Conservation (phyloP, 2,113 vertebrate species). For the Synchiropus splendidus region DNA sequence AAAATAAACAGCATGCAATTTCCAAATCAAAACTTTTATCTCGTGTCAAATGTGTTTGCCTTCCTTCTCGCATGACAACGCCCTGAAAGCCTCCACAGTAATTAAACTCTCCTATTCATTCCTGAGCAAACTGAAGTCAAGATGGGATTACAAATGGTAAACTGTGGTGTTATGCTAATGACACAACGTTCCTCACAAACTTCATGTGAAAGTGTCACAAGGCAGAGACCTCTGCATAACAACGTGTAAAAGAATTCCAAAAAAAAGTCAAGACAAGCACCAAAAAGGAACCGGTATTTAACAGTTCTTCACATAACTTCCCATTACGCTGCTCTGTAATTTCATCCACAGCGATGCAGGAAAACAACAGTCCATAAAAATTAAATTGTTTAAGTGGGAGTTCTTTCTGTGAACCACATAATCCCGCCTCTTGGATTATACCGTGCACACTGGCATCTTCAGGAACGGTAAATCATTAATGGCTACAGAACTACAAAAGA, state of each 20-base stretch:
- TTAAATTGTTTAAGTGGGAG: constrained; percentile 40
- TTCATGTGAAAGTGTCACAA: constrained; percentile 29
- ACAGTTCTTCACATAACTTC: constrained; percentile 69
- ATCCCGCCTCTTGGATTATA: constrained; percentile 22
- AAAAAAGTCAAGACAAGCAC: constrained; percentile 47
- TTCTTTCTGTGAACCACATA: constrained; percentile 30
- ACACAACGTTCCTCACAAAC: too few relatives aligned
- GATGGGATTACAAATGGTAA: too few relatives aligned
- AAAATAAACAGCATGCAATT: constrained; percentile 62
- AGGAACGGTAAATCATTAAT: background rate
- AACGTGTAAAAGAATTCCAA: constrained; percentile 62
- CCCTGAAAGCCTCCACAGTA: too few relatives aligned
- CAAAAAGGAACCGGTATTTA: constrained; percentile 65
- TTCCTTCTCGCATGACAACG: too few relatives aligned
- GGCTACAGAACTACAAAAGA: background rate
- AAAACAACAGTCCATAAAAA: constrained; percentile 51
- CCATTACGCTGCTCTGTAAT: constrained; percentile 65
- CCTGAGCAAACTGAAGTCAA: too few relatives aligned
- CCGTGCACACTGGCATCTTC: constrained; percentile 10
- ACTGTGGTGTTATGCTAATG: too few relatives aligned
- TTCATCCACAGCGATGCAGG: constrained; percentile 49
- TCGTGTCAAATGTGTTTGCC: constrained; percentile 21
- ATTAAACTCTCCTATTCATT: too few relatives aligned
- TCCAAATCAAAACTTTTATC: constrained; percentile 48
- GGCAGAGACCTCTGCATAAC: constrained; percentile 65